These are phyloP conservation scores for Cotesia typhae DNA, from an alignment of 1,140 invertebrate genomes.

Conservation along the genomic window DNA sequence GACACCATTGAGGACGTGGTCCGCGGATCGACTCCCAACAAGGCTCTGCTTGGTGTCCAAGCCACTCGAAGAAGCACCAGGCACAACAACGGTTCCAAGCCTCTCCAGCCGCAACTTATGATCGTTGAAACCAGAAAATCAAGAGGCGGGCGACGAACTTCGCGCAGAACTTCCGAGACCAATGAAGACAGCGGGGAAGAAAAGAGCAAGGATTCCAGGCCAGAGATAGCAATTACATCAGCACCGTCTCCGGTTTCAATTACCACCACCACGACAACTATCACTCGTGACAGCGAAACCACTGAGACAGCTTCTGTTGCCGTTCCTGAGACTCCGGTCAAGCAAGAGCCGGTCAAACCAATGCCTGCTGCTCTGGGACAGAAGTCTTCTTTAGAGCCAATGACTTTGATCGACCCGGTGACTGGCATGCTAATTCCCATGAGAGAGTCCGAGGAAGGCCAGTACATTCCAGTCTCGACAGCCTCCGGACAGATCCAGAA, in stretches of 20 bases:
- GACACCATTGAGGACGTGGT: conserved; percentile 88
- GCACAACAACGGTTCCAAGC: conserved; percentile 51
- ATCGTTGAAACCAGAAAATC: conserved; percentile 69
- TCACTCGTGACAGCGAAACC: background rate
- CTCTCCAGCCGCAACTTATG: conserved; percentile 26
- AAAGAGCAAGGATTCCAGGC: conserved; percentile 58
- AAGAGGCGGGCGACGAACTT: conserved; percentile 68
- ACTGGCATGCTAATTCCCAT: conserved; percentile 78
- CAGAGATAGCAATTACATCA: conserved; percentile 40
- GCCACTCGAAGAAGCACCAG: conserved; percentile 56
- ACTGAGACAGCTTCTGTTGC: background rate
- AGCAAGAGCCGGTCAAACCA: conserved; percentile 24
- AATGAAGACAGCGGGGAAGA: conserved; percentile 71
- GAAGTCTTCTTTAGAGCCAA: conserved; percentile 65
- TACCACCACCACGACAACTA: background rate
- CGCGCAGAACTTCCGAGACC: conserved; percentile 71
- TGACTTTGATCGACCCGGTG: conserved; percentile 77
- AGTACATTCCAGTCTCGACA: conserved; percentile 72
- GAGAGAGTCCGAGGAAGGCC: conserved; percentile 77
- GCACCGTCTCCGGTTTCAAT: conserved; percentile 31
- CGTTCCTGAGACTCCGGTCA: conserved; percentile 36
- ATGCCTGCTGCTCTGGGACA: conserved; percentile 33
- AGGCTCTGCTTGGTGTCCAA: conserved; percentile 42
- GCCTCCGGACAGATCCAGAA: conserved; percentile 48
- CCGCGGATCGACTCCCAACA: conserved; percentile 67